A percentile compares a stretch with the other conserved stretches of the same genome.
These are phyloP conservation scores for Stegastes partitus DNA, from an alignment of 2,113 vertebrate genomes.

Conservation along the genomic window DNA sequence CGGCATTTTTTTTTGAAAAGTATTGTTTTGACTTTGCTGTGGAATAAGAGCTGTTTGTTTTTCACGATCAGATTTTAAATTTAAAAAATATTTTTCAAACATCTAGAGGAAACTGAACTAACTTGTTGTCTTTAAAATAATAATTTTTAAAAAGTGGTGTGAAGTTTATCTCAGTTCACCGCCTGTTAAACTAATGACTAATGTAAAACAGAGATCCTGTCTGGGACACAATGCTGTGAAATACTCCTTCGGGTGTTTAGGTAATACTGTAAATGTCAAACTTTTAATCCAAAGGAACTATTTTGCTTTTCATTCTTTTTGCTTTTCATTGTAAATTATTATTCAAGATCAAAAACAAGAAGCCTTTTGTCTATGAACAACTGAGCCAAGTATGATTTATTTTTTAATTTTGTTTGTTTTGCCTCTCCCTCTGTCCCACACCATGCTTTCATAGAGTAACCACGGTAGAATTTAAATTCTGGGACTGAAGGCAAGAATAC, in stretches of 20 bases:
- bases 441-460: slow-evolving; percentile 21
- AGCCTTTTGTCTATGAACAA: slow-evolving; percentile 8
- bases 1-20: slow-evolving; percentile 1
- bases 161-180: too few species aligned
- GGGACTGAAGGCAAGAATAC: slow-evolving; percentile 70
- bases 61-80: too few species aligned
- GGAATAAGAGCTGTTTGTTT: not conserved
- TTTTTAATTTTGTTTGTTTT: not conserved
- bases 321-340: slow-evolving; percentile 11
- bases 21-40: not conserved
- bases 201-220: too few species aligned
- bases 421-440: not conserved
- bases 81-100: too few species aligned
- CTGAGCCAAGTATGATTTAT: not conserved
- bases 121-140: too few species aligned
- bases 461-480: slow-evolving; percentile 59
- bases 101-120: too few species aligned
- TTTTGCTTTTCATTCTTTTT: not conserved
- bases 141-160: too few species aligned
- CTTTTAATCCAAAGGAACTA: not conserved
- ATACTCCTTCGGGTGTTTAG: too few species aligned
- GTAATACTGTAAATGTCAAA: not conserved
- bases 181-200: too few species aligned
- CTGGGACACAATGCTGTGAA: too few species aligned
- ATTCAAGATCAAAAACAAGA: not conserved